These are phyloP conservation scores for Hyposoter didymator DNA, from an alignment of 2,888 invertebrate species.

Conservation along the genomic window DNA sequence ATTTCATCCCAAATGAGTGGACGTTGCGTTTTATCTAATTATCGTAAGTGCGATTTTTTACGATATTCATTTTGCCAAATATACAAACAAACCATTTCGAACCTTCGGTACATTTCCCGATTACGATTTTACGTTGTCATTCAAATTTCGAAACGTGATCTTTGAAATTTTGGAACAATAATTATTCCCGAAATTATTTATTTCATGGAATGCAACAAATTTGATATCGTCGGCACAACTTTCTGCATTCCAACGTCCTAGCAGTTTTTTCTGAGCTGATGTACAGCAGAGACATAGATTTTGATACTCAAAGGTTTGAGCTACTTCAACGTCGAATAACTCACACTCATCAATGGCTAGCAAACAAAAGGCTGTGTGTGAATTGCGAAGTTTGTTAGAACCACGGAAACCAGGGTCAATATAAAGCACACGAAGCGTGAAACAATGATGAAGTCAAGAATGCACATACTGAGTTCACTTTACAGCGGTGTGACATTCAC, in stretches of 20 bases:
- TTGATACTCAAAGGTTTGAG: neutral
- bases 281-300: neutral
- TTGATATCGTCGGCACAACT: neutral
- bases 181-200: too few species aligned
- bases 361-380: neutral
- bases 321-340: neutral
- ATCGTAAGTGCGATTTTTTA: neutral
- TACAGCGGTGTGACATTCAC: neutral
- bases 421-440: slow-evolving; percentile 18
- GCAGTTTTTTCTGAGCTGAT: too few species aligned
- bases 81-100: neutral
- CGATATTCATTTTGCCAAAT: neutral
- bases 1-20: neutral
- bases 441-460: slow-evolving; percentile 7
- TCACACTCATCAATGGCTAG: neutral
- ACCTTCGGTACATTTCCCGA: neutral
- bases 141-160: too few species aligned
- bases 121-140: neutral
- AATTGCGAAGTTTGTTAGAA: slow-evolving; percentile 34
- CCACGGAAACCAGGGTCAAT: slow-evolving; percentile 20
- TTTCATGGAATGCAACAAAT: too few species aligned
- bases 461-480: neutral
- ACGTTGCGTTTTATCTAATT: neutral
- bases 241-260: neutral
- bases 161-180: too few species aligned